Conservation (phyloP, 2,888 invertebrate genomes). For the Encarsia formosa region DNA sequence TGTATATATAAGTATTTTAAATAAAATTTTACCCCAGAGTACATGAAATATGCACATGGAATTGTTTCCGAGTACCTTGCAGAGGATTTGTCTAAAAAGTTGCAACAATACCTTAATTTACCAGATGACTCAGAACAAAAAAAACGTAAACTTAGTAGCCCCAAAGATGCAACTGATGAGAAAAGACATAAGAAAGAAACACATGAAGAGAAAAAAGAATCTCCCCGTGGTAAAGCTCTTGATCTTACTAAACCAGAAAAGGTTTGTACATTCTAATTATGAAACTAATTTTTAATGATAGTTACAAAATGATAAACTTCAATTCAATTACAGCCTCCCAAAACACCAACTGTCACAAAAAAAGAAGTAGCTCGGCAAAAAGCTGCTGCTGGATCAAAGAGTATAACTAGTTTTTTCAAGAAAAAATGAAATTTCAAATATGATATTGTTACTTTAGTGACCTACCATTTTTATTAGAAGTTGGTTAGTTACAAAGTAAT, state of each 20-base stretch:
- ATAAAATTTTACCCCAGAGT: constrained; percentile 53
- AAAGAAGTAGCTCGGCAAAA: constrained; percentile 75
- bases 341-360: constrained; percentile 58
- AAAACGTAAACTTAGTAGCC: constrained; percentile 44
- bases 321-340: constrained; percentile 44
- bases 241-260: constrained; percentile 46
- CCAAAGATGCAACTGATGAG: constrained; percentile 39
- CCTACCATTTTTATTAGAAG: constrained; percentile 16
- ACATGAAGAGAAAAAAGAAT: constrained; percentile 49
- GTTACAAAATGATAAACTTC: not conserved
- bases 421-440: constrained; percentile 54
- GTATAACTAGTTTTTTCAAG: constrained; percentile 74
- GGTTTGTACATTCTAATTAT: constrained; percentile 30
- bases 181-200: constrained; percentile 48
- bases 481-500: constrained; percentile 19
- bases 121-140: constrained; percentile 56
- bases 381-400: constrained; percentile 75
- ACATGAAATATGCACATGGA: constrained; percentile 71
- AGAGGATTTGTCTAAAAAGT: constrained; percentile 62
- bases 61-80: constrained; percentile 75
- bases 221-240: constrained; percentile 48
- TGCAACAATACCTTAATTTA: constrained; percentile 64
- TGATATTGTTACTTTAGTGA: constrained; percentile 14
- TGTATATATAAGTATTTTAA: not conserved
- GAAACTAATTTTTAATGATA: constrained; percentile 5